Conservation (phyloP, 2,888 invertebrate species). For the Nasonia oneida region DNA sequence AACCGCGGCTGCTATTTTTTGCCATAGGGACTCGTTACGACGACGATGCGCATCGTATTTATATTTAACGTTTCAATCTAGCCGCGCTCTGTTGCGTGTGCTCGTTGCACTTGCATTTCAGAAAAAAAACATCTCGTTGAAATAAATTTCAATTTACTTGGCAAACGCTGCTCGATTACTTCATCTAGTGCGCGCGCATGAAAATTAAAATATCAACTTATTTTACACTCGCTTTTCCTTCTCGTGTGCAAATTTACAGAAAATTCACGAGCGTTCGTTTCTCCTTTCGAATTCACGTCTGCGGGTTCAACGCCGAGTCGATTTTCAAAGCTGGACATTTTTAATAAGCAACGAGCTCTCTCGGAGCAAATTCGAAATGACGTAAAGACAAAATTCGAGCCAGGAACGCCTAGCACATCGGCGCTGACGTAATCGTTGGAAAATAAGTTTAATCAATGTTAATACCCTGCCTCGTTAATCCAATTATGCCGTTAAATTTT, state of each 20-base stretch:
- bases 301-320: too few relatives aligned
- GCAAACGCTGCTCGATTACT: not conserved
- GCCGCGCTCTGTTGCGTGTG: not conserved
- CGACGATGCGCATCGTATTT: not conserved
- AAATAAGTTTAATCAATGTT: slow-evolving; percentile 40
- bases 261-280: too few relatives aligned
- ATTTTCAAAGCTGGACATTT: too few relatives aligned
- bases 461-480: slow-evolving; percentile 42
- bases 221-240: too few relatives aligned
- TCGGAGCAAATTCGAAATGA: slow-evolving; percentile 34
- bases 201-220: too few relatives aligned
- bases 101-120: not conserved
- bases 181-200: not conserved
- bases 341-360: too few relatives aligned
- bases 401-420: not conserved
- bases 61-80: not conserved
- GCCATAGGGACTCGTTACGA: not conserved
- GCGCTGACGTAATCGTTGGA: slow-evolving; percentile 45
- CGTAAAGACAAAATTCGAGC: slow-evolving; percentile 33
- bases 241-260: too few relatives aligned
- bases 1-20: not conserved
- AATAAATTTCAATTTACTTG: not conserved
- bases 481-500: slow-evolving; percentile 43
- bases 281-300: too few relatives aligned
- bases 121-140: not conserved